These are phyloP conservation scores for Glossosoma conforme DNA, from an alignment of 1,140 invertebrate genomes.

Conservation along the genomic window DNA sequence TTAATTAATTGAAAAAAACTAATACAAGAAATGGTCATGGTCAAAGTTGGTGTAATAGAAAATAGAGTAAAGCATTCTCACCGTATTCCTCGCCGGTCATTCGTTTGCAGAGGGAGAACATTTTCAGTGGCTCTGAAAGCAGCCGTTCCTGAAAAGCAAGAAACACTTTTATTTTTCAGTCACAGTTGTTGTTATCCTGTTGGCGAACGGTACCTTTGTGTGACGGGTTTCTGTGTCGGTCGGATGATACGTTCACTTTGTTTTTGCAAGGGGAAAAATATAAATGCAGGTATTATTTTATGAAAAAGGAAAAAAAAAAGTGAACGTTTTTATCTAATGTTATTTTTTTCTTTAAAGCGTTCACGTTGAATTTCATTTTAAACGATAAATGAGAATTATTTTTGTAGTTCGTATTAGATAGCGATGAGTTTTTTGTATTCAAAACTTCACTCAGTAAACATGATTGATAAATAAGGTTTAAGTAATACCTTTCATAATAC, in stretches of 20 bases:
- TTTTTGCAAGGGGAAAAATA: slow-evolving; percentile 7
- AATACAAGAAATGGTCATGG: background rate
- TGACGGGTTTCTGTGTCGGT: background rate
- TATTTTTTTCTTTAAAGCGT: too few species aligned
- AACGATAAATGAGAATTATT: too few species aligned
- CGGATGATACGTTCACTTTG: background rate
- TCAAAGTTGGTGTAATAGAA: background rate
- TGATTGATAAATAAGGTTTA: too few species aligned
- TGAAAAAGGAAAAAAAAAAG: background rate
- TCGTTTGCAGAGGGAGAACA: slow-evolving; percentile 22
- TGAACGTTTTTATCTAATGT: background rate
- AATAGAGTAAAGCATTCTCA: slow-evolving; percentile 3
- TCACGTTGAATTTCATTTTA: too few species aligned
- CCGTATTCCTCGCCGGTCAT: slow-evolving; percentile 22
- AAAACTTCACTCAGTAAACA: too few species aligned
- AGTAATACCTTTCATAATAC: too few species aligned
- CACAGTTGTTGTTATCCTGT: background rate
- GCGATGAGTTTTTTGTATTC: too few species aligned
- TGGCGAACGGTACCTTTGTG: background rate
- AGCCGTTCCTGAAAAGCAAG: background rate
- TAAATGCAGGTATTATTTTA: background rate
- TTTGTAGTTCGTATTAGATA: too few species aligned
- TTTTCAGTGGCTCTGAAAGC: slow-evolving; percentile 6
- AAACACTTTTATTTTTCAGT: background rate
- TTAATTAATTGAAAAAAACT: background rate